Evolutionary conservation across 2,888 invertebrate genomes (phyloP).

Genomic region (Cancer borealis): DNA sequence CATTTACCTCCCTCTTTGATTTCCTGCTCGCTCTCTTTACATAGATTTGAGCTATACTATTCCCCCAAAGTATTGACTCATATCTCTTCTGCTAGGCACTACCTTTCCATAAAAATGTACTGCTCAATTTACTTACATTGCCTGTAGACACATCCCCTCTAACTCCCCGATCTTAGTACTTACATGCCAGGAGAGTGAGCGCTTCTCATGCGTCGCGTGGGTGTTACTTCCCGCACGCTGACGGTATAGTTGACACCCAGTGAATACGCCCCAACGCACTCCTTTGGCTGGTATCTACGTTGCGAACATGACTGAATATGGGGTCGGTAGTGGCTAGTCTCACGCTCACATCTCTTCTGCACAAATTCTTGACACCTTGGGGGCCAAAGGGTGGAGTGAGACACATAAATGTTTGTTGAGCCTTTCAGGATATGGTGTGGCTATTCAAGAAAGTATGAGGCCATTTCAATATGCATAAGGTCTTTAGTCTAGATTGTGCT

Average conservation of each 20-base stretch:
- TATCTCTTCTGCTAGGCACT: not conserved
- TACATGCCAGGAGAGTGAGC: constrained; percentile 55
- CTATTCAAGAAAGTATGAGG: not conserved
- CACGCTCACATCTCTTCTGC: constrained; percentile 57
- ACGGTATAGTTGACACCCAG: constrained; percentile 63
- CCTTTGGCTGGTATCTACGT: not conserved
- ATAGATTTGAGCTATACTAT: not conserved
- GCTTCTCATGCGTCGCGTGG: constrained; percentile 46
- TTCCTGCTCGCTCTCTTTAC: not conserved
- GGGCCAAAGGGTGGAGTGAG: not conserved
- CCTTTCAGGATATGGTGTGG: not conserved
- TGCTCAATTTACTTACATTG: not conserved
- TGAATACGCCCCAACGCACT: constrained; percentile 9
- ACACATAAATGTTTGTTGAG: too few species aligned
- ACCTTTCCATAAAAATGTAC: too few species aligned
- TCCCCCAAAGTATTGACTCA: not conserved
- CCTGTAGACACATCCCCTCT: not conserved
- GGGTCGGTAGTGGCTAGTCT: constrained; percentile 16
- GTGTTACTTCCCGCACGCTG: not conserved
- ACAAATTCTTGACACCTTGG: constrained; percentile 67
- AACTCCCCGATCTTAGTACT: not conserved
- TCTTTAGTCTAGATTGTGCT: not conserved
- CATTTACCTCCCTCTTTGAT: not conserved
- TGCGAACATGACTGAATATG: not conserved
- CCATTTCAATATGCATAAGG: not conserved